Percentiles rank a stretch among this genome's conserved stretches.
These are phyloP conservation scores for Lamprologus speciosus DNA, from an alignment of 2,113 vertebrate species.

Conservation along the genomic window DNA sequence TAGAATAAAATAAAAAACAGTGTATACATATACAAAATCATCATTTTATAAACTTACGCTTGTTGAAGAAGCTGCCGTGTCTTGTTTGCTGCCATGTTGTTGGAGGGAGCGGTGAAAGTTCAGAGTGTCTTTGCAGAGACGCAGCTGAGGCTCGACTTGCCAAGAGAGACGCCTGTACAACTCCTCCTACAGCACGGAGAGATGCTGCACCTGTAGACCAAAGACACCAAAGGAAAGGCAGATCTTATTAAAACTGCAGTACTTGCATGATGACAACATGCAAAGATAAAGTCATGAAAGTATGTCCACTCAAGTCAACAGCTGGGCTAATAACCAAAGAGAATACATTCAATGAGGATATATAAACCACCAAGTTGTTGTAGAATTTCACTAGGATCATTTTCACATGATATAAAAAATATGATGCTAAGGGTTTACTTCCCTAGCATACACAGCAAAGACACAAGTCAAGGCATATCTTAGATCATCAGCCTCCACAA, in stretches of 20 bases:
- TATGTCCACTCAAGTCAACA: not conserved
- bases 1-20: no score
- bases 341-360: not conserved
- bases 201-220: conserved; percentile 10
- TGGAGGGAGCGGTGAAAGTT: not conserved
- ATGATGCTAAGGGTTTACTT: not conserved
- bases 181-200: not conserved
- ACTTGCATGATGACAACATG: not conserved
- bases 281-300: not conserved
- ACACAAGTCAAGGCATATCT: fast-evolving
- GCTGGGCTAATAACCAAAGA: no score
- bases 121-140: not conserved
- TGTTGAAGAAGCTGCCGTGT: conserved; percentile 68
- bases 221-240: not conserved
- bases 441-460: not conserved
- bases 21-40: not conserved
- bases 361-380: not conserved
- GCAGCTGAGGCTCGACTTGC: not conserved
- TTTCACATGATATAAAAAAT: not conserved
- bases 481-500: not conserved
- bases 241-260: not conserved
- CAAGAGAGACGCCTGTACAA: not conserved
- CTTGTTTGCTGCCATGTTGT: conserved; percentile 44
- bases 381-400: not conserved
- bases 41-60: conserved; percentile 29